phyloP scores from a whole-genome alignment of 2,797 vertebrate species.

The Syngnathus rostellatus region DNA sequence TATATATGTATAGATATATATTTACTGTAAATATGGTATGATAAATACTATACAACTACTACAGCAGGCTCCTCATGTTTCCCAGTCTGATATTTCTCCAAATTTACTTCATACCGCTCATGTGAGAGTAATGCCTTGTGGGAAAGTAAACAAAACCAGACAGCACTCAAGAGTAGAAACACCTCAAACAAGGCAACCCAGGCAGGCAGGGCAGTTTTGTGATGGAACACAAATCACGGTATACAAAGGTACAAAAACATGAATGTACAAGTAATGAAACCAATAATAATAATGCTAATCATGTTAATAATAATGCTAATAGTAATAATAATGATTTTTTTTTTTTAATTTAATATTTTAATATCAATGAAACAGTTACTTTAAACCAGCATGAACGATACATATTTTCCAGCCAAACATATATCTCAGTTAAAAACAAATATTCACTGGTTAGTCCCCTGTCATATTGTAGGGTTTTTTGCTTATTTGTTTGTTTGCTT shows the following conservation, averaged over 20 bases:
- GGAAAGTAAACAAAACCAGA: conserved; percentile 1
- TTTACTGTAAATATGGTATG: too few relatives aligned
- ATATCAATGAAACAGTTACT: not conserved
- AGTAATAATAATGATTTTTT: too few relatives aligned
- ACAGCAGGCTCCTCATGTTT: not conserved
- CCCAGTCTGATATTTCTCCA: not conserved
- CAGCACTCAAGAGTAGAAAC: not conserved
- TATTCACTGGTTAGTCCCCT: not conserved
- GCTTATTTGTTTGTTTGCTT: not conserved
- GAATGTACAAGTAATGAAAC: too few relatives aligned
- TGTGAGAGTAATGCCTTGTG: not conserved
- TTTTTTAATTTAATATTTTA: not conserved
- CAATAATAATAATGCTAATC: too few relatives aligned
- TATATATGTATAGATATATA: too few relatives aligned
- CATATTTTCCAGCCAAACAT: not conserved
- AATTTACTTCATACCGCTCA: not conserved
- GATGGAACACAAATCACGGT: not conserved
- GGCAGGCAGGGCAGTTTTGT: not conserved
- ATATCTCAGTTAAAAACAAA: not conserved
- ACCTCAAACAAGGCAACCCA: not conserved
- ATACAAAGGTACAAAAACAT: not conserved
- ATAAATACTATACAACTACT: not conserved
- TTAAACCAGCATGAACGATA: not conserved
- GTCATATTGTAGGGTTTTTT: not conserved
- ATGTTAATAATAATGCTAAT: too few relatives aligned